Evolutionary conservation across 2,797 vertebrate species (phyloP), one percentile per base, ranked within the genome.

Genomic region (Martes flavigula): DNA sequence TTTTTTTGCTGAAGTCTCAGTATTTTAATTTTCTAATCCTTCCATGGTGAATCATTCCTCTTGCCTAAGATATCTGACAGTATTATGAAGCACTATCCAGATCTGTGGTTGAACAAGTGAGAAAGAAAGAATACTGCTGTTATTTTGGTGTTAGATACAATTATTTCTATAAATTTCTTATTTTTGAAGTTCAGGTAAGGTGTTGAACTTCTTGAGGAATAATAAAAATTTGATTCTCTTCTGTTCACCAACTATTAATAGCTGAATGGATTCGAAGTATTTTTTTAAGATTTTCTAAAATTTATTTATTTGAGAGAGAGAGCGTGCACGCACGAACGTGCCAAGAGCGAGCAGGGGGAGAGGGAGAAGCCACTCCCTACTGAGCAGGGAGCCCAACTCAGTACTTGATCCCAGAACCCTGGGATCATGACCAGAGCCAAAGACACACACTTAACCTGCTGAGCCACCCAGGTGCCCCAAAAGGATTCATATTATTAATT

Each of bases 181-280:
- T 43, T 85, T 95, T 91, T 88, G 56, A 96, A 79, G 79, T 95
- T 97, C 15, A 91, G 46, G 95, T 85, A 91, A 94, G 18, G 12
- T 77, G 3, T 81, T 91, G 64, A 97, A 70, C 32, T 97, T 97
- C 32, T 27, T 94, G 12, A 79, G 54, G 35, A 87, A 66, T 62
- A 79, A 82, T 79, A 90, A 82, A 91, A 90, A 48, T 86, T n/a
- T 25, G 75, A 56, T 95, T 94, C 4, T 86, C 30, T 92, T 95
- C 48, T 58, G 27, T 90, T 83, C 40, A 73, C 25, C 81, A 27
- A 43, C 78, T 96, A 13, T 56, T 83, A 70, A 46, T 89, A 94
- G 1, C 35, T 92, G 54, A 72, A 79, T 73, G 17, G 1, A 90
- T 81, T 96, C 10, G 96, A 56, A 95, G 43, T 79, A 38, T 56